phyloP scores from a whole-genome alignment of 1,140 invertebrate species.

The Drosophila suzukii region DNA sequence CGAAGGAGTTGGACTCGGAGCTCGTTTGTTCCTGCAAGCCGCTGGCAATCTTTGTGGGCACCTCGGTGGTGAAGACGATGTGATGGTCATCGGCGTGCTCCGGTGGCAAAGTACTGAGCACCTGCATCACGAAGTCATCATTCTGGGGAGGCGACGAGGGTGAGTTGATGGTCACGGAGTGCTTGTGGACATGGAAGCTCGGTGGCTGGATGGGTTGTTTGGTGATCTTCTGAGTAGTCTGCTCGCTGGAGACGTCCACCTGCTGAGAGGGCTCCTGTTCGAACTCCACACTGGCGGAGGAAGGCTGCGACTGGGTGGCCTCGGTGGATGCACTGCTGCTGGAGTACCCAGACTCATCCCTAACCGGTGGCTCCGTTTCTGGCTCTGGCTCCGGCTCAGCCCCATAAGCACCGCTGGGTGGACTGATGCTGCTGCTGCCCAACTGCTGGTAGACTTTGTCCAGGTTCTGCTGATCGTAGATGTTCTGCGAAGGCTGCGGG shows the following conservation, averaged over 20 bases:
- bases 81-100: slow-evolving; percentile 57
- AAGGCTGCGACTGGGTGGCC: slow-evolving; percentile 30
- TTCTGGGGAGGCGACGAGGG: slow-evolving; percentile 66
- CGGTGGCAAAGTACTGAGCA: slow-evolving; percentile 70
- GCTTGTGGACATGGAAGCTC: slow-evolving; percentile 69
- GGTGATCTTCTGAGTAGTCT: slow-evolving; percentile 21
- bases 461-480: slow-evolving; percentile 65
- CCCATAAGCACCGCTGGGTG: slow-evolving; percentile 49
- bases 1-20: slow-evolving; percentile 78
- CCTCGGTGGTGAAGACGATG: slow-evolving; percentile 70
- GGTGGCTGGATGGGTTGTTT: slow-evolving; percentile 50
- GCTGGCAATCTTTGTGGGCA: slow-evolving; percentile 73
- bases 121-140: slow-evolving; percentile 78
- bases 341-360: slow-evolving; percentile 27
- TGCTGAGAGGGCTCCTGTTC: slow-evolving; percentile 53
- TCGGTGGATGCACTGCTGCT: slow-evolving; percentile 64
- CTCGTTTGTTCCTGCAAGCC: slow-evolving; percentile 57
- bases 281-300: slow-evolving; percentile 59
- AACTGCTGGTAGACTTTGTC: slow-evolving; percentile 76
- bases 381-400: slow-evolving; percentile 16
- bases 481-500: slow-evolving; percentile 3
- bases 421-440: slow-evolving; percentile 52
- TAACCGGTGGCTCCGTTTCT: not conserved
- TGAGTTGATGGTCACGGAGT: slow-evolving; percentile 70
- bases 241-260: slow-evolving; percentile 15